Conservation (phyloP, 2,113 vertebrate species). For the Indicator maculatus region DNA sequence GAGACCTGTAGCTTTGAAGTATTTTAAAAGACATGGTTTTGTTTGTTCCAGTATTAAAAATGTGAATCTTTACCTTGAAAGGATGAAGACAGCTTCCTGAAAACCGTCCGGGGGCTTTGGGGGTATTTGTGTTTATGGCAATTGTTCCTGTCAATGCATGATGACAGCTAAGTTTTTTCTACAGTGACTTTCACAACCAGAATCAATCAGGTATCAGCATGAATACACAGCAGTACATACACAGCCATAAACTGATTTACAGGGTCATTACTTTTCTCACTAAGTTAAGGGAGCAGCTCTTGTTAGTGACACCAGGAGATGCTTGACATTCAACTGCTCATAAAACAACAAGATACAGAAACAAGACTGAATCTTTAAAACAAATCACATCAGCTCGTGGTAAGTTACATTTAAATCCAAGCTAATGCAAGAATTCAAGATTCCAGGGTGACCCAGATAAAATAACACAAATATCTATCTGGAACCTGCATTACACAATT, state of each 20-base stretch:
- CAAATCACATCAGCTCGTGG: background rate
- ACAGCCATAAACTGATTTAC: conserved; percentile 43
- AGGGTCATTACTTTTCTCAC: conserved; percentile 41
- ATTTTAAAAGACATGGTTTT: background rate
- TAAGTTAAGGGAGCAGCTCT: conserved; percentile 23
- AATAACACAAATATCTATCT: background rate
- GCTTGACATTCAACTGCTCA: conserved; percentile 29
- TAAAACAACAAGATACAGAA: conserved; percentile 17
- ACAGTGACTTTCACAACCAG: conserved; percentile 32
- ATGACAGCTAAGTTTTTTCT: conserved; percentile 40
- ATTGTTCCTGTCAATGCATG: background rate
- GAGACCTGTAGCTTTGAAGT: background rate
- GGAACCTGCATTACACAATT: background rate
- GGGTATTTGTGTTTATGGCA: conserved; percentile 13
- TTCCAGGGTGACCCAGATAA: background rate
- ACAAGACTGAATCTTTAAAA: background rate
- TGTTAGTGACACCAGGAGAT: conserved; percentile 23
- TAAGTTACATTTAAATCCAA: conserved; percentile 9
- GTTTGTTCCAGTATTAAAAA: background rate
- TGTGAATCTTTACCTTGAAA: background rate
- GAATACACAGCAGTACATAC: conserved; percentile 25
- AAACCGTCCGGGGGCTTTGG: background rate
- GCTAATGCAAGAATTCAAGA: background rate
- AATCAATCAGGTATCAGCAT: conserved; percentile 40
- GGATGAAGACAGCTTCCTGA: background rate